phyloP scores from a whole-genome alignment of 2,797 vertebrate species.

The Eulemur rubriventer region DNA sequence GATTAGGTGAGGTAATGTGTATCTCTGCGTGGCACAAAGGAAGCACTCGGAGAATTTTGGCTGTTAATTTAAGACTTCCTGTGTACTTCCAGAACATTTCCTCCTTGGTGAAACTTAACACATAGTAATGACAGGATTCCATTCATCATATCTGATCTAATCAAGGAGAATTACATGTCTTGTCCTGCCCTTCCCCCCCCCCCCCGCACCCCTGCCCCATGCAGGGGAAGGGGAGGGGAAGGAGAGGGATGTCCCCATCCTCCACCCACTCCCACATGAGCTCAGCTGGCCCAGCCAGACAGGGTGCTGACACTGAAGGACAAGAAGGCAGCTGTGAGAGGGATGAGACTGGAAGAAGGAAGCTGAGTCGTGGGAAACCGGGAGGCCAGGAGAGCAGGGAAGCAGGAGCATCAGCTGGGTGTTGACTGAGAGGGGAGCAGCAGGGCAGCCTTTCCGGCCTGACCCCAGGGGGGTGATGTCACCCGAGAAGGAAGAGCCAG shows the following conservation, averaged over 20 bases:
- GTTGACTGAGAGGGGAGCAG: not conserved
- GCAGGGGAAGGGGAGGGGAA: not conserved
- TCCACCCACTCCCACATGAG: not conserved
- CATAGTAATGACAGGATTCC: not conserved
- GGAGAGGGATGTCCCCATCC: not conserved
- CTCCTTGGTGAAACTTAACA: not conserved
- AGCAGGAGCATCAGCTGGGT: constrained; percentile 5
- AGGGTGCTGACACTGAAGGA: not conserved
- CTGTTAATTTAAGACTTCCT: not conserved
- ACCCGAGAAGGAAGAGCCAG: constrained; percentile 54
- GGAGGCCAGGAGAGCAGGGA: not conserved
- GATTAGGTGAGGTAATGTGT: not conserved
- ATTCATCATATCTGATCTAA: not conserved
- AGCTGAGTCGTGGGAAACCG: not conserved
- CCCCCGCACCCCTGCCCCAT: not conserved
- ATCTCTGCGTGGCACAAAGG: not conserved
- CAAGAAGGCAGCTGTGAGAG: not conserved
- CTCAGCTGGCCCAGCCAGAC: not conserved
- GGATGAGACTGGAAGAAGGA: not conserved
- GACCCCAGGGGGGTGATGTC: constrained; percentile 64
- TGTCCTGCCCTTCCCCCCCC: not conserved
- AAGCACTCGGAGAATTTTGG: not conserved
- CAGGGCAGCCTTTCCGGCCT: constrained; percentile 41
- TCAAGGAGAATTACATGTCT: not conserved
- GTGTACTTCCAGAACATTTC: not conserved